Evolutionary conservation across 1,140 invertebrate genomes (phyloP).

Genomic region (Phthorimaea operculella): DNA sequence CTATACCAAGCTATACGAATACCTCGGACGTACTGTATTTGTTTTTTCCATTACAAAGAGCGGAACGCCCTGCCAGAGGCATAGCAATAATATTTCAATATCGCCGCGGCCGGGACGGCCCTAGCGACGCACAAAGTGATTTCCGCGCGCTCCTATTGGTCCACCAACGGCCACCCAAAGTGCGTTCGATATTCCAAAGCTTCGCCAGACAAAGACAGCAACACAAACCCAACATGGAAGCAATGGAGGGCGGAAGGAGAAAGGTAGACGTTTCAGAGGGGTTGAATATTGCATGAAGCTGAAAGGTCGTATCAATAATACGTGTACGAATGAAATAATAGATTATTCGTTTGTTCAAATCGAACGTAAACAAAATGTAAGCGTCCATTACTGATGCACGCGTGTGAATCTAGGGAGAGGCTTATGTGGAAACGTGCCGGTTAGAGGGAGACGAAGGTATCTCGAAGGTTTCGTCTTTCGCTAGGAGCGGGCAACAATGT

Average conservation of each 20-base stretch:
- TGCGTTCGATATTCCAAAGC: constrained; percentile 36
- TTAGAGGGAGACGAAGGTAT: constrained; percentile 30
- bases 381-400: constrained; percentile 54
- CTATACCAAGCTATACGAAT: constrained; percentile 24
- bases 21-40: constrained; percentile 35
- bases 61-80: constrained; percentile 46
- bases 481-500: constrained; percentile 33
- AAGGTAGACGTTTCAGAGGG: constrained; percentile 19
- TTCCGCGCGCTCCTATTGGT: constrained; percentile 44
- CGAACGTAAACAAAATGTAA: constrained; percentile 65
- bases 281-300: constrained; percentile 56
- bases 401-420: constrained; percentile 16
- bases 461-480: constrained; percentile 15
- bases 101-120: constrained; percentile 31
- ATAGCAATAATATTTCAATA: constrained; percentile 62
- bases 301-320: constrained; percentile 64
- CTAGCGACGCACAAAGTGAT: constrained; percentile 47
- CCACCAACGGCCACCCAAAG: constrained; percentile 2
- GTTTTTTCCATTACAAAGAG: constrained; percentile 63
- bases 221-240: background rate
- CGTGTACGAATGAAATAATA: constrained; percentile 67
- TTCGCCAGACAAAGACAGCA: constrained; percentile 26
- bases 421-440: constrained; percentile 7
- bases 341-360: constrained; percentile 67
- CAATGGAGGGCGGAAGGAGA: constrained; percentile 28